Evolutionary conservation across 2,888 invertebrate species (phyloP).

Genomic region (Polymixis flavicincta): DNA sequence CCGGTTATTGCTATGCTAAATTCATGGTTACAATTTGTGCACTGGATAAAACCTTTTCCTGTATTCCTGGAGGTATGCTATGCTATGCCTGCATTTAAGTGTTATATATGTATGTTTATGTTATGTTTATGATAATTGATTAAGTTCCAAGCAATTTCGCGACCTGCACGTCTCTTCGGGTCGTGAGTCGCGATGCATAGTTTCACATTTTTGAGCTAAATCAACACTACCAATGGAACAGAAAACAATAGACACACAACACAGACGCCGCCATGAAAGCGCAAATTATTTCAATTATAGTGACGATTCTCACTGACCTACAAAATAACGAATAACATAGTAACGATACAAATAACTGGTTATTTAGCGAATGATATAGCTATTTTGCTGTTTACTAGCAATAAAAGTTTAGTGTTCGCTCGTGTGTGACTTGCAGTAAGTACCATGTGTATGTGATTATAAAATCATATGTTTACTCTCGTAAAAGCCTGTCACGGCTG

Average conservation of each 20-base stretch:
- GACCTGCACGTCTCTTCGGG: conserved; percentile 30
- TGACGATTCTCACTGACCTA: conserved; percentile 54
- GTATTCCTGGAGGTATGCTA: too few relatives aligned
- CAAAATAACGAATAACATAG: conserved; percentile 37
- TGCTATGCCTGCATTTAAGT: too few relatives aligned
- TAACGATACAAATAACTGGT: conserved; percentile 24
- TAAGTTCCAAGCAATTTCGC: not conserved
- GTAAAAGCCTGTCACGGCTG: too few relatives aligned
- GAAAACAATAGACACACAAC: conserved; percentile 39
- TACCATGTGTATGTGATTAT: too few relatives aligned
- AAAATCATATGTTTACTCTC: too few relatives aligned
- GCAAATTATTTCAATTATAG: conserved; percentile 46
- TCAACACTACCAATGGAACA: conserved; percentile 17
- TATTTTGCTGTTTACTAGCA: conserved; percentile 17
- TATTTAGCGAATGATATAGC: conserved; percentile 36
- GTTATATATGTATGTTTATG: too few relatives aligned
- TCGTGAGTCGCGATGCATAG: conserved; percentile 8
- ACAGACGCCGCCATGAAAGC: conserved; percentile 34
- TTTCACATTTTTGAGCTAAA: conserved; percentile 49
- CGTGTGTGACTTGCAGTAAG: conserved; percentile 1
- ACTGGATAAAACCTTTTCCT: too few relatives aligned
- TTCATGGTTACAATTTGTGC: too few relatives aligned
- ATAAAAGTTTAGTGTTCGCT: not conserved
- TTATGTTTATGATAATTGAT: not conserved
- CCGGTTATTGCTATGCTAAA: too few relatives aligned